Evolutionary conservation across 2,888 invertebrate genomes (phyloP).

Genomic region (Odontomyia ornata): DNA sequence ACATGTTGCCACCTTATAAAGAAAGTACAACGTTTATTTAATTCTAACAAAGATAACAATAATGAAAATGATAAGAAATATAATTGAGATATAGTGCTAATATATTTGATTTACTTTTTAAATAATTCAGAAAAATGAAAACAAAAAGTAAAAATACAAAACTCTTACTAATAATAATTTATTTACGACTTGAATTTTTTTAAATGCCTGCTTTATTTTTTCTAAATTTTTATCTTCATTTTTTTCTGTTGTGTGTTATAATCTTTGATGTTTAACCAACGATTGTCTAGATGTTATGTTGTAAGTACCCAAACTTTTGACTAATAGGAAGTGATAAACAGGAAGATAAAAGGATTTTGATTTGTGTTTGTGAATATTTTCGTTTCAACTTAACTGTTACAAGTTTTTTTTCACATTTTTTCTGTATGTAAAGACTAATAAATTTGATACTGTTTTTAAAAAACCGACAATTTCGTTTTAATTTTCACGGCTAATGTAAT

Average conservation of each 20-base stretch:
- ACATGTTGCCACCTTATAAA: conserved; percentile 5
- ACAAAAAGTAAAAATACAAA: not conserved
- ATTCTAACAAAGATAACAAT: not conserved
- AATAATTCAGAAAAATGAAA: not conserved
- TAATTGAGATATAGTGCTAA: not conserved
- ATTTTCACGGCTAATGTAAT: not conserved
- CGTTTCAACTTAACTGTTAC: not conserved
- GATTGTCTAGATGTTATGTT: not conserved
- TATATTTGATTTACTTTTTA: not conserved
- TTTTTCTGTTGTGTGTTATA: conserved; percentile 3
- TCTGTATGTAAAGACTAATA: conserved; percentile 16
- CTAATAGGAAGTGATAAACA: not conserved
- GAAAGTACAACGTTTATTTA: not conserved
- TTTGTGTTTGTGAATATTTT: conserved; percentile 8
- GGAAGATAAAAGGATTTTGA: not conserved
- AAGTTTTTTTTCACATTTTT: not conserved
- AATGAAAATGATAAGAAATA: conserved; percentile 2
- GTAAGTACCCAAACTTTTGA: not conserved
- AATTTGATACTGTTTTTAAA: conserved; percentile 1
- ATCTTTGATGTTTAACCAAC: conserved; percentile 11
- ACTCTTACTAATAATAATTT: not conserved
- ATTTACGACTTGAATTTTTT: not conserved
- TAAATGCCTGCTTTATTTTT: not conserved
- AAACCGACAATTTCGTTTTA: not conserved
- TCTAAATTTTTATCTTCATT: not conserved